phyloP scores from a whole-genome alignment of 2,888 invertebrate genomes.

The Sphinx pinastri region DNA sequence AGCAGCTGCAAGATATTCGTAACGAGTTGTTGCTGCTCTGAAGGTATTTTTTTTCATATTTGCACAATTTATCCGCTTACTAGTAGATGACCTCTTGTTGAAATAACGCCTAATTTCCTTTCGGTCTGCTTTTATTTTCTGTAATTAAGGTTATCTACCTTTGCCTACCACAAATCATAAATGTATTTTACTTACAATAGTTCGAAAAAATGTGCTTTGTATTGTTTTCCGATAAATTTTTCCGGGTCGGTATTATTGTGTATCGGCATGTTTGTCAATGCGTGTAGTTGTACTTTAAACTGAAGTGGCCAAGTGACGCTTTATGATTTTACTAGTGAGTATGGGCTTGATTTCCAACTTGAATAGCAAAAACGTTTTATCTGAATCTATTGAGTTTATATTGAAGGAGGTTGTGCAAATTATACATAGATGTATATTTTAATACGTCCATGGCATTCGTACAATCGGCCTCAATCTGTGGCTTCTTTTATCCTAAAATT shows the following conservation, averaged over 20 bases:
- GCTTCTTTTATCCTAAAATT: too few species aligned
- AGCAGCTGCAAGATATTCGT: background rate
- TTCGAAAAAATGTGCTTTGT: background rate
- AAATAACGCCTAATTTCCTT: background rate
- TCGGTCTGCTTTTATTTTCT: background rate
- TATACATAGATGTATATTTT: too few species aligned
- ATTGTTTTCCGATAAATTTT: background rate
- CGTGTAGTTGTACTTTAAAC: background rate
- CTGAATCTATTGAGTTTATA: too few species aligned
- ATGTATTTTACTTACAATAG: background rate
- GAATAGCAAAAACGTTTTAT: too few species aligned
- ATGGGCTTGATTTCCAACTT: background rate
- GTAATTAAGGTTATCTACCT: background rate
- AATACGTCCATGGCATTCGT: too few species aligned
- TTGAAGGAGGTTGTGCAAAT: too few species aligned
- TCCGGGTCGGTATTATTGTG: background rate
- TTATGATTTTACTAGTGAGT: background rate
- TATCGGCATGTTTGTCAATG: background rate
- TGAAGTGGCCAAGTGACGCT: background rate
- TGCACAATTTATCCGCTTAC: background rate
- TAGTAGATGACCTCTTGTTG: background rate
- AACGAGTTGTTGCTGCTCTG: slow-evolving; percentile 2
- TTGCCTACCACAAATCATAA: background rate
- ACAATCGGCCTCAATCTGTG: too few species aligned
- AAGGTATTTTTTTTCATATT: background rate